These are phyloP conservation scores for Fulmarus glacialis DNA, from an alignment of 2,113 vertebrate species.

Conservation along the genomic window DNA sequence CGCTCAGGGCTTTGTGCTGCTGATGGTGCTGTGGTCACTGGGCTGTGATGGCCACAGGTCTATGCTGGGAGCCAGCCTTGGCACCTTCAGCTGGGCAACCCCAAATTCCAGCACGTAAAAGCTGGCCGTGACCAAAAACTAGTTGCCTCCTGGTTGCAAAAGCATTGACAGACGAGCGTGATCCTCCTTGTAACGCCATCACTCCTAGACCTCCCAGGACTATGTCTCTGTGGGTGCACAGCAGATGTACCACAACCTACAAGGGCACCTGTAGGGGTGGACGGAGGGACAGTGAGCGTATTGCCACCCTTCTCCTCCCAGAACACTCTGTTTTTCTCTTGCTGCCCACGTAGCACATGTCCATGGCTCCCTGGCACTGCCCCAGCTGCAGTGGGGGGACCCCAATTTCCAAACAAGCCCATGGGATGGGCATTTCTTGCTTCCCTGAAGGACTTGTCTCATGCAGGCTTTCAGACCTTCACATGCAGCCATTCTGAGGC, in stretches of 20 bases:
- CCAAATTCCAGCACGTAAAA: background rate
- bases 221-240: background rate
- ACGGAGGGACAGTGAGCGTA: background rate
- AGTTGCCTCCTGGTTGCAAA: background rate
- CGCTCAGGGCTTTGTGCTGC: background rate
- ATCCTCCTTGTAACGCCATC: background rate
- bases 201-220: background rate
- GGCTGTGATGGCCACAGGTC: background rate
- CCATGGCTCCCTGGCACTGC: background rate
- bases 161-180: background rate
- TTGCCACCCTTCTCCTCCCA: background rate
- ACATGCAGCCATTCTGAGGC: background rate
- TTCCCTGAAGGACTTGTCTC: background rate
- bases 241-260: background rate
- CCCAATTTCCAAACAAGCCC: background rate
- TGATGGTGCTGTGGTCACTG: no score
- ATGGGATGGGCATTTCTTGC: background rate
- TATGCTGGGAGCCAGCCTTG: background rate
- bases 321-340: background rate
- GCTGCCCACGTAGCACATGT: accelerated
- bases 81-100: background rate
- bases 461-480: background rate
- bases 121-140: background rate
- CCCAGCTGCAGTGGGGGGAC: background rate
- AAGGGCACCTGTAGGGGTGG: background rate